Evolutionary conservation across 2,113 vertebrate genomes (phyloP).

Genomic region (Nematolebias whitei): DNA sequence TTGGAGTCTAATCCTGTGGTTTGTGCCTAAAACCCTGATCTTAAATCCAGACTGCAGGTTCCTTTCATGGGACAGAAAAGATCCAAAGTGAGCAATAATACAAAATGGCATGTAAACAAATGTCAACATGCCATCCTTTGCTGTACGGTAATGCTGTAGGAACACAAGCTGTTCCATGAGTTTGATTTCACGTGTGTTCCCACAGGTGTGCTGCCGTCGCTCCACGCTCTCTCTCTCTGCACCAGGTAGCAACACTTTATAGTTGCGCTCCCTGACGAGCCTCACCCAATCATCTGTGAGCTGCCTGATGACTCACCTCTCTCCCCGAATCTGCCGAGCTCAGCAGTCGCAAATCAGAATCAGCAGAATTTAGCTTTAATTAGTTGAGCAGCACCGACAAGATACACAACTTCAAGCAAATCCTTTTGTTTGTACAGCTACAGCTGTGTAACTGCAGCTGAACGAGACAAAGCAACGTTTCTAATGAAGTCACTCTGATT

Average conservation of each 20-base stretch:
- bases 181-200: neutral
- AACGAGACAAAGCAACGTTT: neutral
- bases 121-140: neutral
- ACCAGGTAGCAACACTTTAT: neutral
- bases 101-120: neutral
- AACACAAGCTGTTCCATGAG: neutral
- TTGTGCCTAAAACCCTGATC: neutral
- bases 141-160: neutral
- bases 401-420: neutral
- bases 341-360: slow-evolving; percentile 6
- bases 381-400: neutral
- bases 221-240: neutral
- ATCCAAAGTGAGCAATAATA: neutral
- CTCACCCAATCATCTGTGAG: slow-evolving; percentile 5
- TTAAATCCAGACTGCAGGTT: neutral
- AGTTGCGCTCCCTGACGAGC: slow-evolving; percentile 11
- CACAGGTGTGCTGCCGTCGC: slow-evolving; percentile 1
- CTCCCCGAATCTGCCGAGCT: slow-evolving; percentile 1
- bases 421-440: neutral
- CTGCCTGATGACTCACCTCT: slow-evolving; percentile 9
- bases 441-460: neutral
- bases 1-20: neutral
- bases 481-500: neutral
- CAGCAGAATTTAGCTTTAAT: slow-evolving; percentile 2
- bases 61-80: no score